Conservation (phyloP, 2,113 vertebrate genomes). For the Gnathonemus longibarbis region DNA sequence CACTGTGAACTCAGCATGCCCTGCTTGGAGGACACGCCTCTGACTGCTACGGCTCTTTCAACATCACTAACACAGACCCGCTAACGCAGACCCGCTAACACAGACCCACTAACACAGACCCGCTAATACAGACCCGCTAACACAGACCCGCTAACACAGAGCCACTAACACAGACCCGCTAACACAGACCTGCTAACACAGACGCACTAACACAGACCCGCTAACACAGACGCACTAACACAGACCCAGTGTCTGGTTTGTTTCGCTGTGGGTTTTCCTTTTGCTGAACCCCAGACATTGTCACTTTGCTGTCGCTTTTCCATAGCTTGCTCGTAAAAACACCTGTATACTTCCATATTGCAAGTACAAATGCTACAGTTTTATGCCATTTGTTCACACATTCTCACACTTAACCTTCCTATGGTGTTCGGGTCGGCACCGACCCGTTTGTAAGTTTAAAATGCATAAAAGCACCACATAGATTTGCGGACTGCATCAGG, state of each 20-base stretch:
- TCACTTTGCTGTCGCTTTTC: neutral
- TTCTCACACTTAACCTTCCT: neutral
- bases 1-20: conserved; percentile 33
- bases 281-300: neutral
- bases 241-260: neutral
- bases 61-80: neutral
- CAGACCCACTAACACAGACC: too few relatives aligned
- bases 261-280: neutral
- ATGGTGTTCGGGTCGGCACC: too few relatives aligned
- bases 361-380: neutral
- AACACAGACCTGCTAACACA: too few relatives aligned
- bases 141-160: too few relatives aligned
- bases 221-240: too few relatives aligned
- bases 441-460: too few relatives aligned
- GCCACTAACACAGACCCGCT: too few relatives aligned
- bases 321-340: neutral
- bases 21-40: neutral
- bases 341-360: neutral
- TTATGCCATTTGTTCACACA: neutral
- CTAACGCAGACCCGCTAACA: too few relatives aligned
- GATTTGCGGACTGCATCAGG: too few relatives aligned
- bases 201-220: too few relatives aligned
- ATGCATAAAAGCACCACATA: too few relatives aligned
- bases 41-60: neutral
- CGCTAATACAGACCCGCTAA: too few relatives aligned